These are phyloP conservation scores for Bos taurus DNA, from an alignment of 2,113 vertebrate species.

Conservation along the genomic window DNA sequence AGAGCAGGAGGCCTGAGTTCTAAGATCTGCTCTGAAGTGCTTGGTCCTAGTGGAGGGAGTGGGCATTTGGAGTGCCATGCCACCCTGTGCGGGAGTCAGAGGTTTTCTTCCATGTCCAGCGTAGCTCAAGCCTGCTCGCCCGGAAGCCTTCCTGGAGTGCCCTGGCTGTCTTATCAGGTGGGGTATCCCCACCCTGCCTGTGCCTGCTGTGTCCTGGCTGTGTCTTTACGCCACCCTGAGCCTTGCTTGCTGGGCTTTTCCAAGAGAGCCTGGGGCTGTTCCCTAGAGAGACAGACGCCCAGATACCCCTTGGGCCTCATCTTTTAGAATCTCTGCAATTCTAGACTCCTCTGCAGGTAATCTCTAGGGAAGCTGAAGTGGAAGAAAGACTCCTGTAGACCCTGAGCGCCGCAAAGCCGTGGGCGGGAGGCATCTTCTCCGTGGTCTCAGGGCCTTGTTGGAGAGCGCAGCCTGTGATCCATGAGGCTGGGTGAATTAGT, in stretches of 20 bases:
- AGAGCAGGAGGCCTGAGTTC: not conserved
- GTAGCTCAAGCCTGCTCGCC: not conserved
- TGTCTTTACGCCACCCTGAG: rapidly evolving
- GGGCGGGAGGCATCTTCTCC: not conserved
- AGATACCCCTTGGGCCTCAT: not conserved
- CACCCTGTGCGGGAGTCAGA: rapidly evolving
- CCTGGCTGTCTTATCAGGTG: not conserved
- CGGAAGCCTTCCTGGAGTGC: not conserved
- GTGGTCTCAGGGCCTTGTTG: rapidly evolving
- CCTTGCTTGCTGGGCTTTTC: not conserved
- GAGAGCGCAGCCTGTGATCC: not conserved
- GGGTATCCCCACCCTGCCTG: too few species aligned
- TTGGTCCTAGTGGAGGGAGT: not conserved
- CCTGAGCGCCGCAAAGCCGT: not conserved
- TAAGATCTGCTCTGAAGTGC: not conserved
- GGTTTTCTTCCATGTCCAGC: too few species aligned
- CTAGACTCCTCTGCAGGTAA: not conserved
- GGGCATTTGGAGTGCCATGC: too few species aligned
- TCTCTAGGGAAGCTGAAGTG: not conserved
- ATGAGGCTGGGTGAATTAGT: not conserved
- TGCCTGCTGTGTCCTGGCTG: not conserved
- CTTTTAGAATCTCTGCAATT: not conserved
- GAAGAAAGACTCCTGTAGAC: not conserved
- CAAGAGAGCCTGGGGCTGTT: not conserved
- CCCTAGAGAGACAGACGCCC: not conserved